A percentile compares a stretch with the other conserved stretches of the same genome.
These are phyloP conservation scores for Cynopterus brachyotis DNA, from an alignment of 2,113 vertebrate species.

Conservation along the genomic window DNA sequence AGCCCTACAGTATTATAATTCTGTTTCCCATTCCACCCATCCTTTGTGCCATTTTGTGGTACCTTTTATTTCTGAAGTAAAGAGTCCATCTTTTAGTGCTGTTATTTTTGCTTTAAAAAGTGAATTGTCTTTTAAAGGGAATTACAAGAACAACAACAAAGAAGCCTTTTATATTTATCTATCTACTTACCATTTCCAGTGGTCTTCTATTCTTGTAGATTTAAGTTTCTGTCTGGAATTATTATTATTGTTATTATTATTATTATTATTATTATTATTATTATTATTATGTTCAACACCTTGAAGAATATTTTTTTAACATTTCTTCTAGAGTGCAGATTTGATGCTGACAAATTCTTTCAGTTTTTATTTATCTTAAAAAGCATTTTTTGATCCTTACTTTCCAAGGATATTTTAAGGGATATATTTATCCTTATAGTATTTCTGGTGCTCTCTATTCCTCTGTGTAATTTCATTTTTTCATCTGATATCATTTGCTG, in stretches of 20 bases:
- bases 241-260: background rate
- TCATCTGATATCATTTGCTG: background rate
- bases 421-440: background rate
- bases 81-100: background rate
- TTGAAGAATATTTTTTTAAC: background rate
- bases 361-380: background rate
- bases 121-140: background rate
- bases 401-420: background rate
- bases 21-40: background rate
- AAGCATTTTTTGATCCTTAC: background rate
- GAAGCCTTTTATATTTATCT: background rate
- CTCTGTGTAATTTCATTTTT: background rate
- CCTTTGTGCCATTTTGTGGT: background rate
- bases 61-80: background rate
- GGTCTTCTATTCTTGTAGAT: background rate
- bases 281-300: background rate
- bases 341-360: background rate
- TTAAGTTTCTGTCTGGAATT: background rate
- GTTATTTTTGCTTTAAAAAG: background rate
- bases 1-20: background rate
- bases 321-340: background rate
- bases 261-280: background rate
- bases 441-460: background rate
- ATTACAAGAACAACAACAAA: background rate
- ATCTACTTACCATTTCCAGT: background rate